A percentile compares a stretch with the other conserved stretches of the same genome.
Conservation (phyloP, 2,888 invertebrate genomes). For the Drosophila monieri region DNA sequence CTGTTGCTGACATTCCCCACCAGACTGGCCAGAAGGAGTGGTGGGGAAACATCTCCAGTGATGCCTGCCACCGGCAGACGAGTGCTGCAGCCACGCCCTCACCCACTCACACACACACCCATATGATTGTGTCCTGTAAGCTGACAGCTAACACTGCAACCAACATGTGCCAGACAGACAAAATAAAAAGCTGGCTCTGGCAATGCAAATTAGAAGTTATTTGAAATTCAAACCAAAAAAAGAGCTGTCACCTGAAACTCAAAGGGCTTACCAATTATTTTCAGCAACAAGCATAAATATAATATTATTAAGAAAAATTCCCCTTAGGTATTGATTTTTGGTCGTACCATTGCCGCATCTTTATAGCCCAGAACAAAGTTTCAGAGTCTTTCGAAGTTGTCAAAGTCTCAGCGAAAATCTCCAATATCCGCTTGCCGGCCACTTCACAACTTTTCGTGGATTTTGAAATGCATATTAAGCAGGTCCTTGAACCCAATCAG, state of each 20-base stretch:
- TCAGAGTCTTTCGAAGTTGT: not conserved
- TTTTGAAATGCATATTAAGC: conserved; percentile 10
- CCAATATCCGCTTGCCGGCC: conserved; percentile 4
- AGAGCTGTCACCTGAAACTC: not conserved
- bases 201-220: conserved; percentile 17
- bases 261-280: not conserved
- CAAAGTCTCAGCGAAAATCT: not conserved
- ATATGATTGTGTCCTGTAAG: conserved; percentile 15
- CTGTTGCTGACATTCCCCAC: conserved; percentile 69
- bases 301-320: not conserved
- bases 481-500: conserved; percentile 22
- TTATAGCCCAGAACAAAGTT: not conserved
- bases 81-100: conserved; percentile 25
- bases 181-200: conserved; percentile 12
- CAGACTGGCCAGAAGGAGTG: not conserved
- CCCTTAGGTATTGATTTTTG: not conserved
- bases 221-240: not conserved
- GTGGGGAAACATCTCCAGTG: conserved; percentile 31
- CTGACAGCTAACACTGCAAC: conserved; percentile 31
- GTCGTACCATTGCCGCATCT: not conserved
- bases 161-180: conserved; percentile 32
- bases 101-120: conserved; percentile 8
- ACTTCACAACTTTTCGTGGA: conserved; percentile 6
- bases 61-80: conserved; percentile 57
- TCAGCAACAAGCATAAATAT: not conserved